These are phyloP conservation scores for Tetramorium parvispinum DNA, from an alignment of 1,140 invertebrate genomes.

Conservation along the genomic window DNA sequence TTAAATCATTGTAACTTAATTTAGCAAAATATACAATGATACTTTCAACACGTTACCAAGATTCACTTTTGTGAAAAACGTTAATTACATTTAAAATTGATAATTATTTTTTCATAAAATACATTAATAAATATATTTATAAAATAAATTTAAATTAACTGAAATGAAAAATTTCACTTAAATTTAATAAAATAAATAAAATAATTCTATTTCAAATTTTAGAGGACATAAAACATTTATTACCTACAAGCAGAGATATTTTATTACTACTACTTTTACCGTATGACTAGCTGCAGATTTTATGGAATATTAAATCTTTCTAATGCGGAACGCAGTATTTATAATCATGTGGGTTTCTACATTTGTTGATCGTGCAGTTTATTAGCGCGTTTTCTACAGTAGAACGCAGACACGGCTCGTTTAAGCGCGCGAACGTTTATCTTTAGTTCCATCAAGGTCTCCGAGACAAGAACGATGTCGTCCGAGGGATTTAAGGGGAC, in stretches of 20 bases:
- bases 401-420: background rate
- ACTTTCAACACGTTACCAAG: background rate
- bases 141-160: too few relatives aligned
- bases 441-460: slow-evolving; percentile 46
- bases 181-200: too few relatives aligned
- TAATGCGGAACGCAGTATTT: slow-evolving; percentile 18
- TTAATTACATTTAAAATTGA: background rate
- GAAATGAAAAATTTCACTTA: too few relatives aligned
- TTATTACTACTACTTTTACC: background rate
- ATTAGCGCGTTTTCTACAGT: slow-evolving; percentile 17
- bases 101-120: background rate
- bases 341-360: background rate
- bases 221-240: slow-evolving; percentile 10
- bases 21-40: background rate
- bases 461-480: slow-evolving; percentile 24
- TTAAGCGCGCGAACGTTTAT: slow-evolving; percentile 37
- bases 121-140: background rate
- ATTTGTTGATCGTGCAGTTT: slow-evolving; percentile 12
- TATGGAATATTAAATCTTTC: slow-evolving; percentile 49
- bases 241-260: background rate
- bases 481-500: background rate
- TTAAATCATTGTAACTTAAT: background rate
- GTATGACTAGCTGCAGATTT: background rate
- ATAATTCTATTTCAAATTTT: too few relatives aligned
- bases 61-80: background rate